A percentile compares a stretch with the other conserved stretches of the same genome.
Conservation (phyloP, 2,888 invertebrate genomes). For the Caenorhabditis sulstoni region DNA sequence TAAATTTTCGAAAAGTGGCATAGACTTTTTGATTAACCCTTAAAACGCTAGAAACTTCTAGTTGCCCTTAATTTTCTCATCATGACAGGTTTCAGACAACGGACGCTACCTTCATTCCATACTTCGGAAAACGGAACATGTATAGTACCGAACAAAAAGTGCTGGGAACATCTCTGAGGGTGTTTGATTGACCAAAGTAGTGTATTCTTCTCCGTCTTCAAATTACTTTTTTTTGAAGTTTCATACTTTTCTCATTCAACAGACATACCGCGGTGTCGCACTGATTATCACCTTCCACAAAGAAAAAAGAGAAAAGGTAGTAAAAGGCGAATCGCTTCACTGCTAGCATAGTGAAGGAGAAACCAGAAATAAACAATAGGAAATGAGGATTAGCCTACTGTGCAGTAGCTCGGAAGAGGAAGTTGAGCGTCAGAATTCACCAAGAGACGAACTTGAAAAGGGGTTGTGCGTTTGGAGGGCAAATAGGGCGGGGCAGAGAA, state of each 20-base stretch:
- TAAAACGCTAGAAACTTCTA: no score
- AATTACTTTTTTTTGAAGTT: background rate
- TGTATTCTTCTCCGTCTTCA: conserved; percentile 29
- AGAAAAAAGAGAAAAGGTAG: no score
- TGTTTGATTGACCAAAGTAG: conserved; percentile 52
- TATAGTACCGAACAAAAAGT: conserved; percentile 84
- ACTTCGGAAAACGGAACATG: conserved; percentile 84
- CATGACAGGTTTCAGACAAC: no score
- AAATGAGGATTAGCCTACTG: no score
- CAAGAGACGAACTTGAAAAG: no score
- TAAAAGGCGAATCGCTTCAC: no score
- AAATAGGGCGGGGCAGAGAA: conserved; percentile 17
- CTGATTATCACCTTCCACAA: background rate
- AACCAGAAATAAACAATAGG: background rate
- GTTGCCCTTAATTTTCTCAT: no score
- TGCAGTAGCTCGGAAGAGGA: background rate
- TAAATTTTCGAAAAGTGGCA: no score
- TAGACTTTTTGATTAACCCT: no score
- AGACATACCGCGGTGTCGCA: background rate
- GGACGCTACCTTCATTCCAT: conserved; percentile 81
- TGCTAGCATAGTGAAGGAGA: background rate
- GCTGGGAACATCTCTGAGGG: conserved; percentile 36
- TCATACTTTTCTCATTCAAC: background rate
- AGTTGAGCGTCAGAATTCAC: conserved; percentile 8
- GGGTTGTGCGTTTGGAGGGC: no score